Evolutionary conservation across 2,113 vertebrate species (phyloP).

Genomic region (Anhinga rufa): DNA sequence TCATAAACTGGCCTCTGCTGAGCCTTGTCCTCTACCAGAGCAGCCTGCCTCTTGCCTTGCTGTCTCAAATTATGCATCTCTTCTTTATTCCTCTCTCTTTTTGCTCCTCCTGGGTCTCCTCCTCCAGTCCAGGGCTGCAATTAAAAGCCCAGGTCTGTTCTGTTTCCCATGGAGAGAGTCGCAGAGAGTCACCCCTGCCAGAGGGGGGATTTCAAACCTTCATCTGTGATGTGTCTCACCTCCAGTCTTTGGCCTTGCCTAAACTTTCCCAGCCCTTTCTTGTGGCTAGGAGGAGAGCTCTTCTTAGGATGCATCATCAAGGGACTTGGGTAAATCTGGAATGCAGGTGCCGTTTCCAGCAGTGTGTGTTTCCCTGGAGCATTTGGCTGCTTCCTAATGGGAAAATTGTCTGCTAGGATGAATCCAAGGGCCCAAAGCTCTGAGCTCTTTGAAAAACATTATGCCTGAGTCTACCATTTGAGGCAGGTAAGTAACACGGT

Average conservation of each 20-base stretch:
- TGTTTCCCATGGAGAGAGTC: slow-evolving; percentile 32
- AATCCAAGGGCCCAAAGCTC: slow-evolving; percentile 24
- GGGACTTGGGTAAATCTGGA: slow-evolving; percentile 33
- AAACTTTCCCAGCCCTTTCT: slow-evolving; percentile 57
- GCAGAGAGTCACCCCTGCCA: slow-evolving; percentile 15
- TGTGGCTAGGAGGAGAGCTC: slow-evolving; percentile 47
- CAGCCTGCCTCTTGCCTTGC: not conserved
- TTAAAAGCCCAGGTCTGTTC: slow-evolving; percentile 15
- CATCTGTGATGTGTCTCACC: slow-evolving; percentile 40
- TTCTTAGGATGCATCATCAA: slow-evolving; percentile 53
- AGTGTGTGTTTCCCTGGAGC: slow-evolving; percentile 38
- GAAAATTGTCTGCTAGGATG: slow-evolving; percentile 33
- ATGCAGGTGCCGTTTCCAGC: not conserved
- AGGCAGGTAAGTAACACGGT: not conserved
- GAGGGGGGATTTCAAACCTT: slow-evolving; percentile 42
- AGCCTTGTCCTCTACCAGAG: not conserved
- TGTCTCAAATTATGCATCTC: not conserved
- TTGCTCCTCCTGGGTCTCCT: not conserved
- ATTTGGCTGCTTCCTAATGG: slow-evolving; percentile 47
- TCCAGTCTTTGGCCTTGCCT: slow-evolving; percentile 30
- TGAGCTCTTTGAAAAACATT: slow-evolving; percentile 3
- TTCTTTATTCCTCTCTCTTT: not conserved
- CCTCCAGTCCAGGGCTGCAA: not conserved
- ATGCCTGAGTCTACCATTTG: not conserved
- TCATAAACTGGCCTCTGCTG: not conserved